Conservation (phyloP, 2,113 vertebrate genomes). For the Axis porcinus region DNA sequence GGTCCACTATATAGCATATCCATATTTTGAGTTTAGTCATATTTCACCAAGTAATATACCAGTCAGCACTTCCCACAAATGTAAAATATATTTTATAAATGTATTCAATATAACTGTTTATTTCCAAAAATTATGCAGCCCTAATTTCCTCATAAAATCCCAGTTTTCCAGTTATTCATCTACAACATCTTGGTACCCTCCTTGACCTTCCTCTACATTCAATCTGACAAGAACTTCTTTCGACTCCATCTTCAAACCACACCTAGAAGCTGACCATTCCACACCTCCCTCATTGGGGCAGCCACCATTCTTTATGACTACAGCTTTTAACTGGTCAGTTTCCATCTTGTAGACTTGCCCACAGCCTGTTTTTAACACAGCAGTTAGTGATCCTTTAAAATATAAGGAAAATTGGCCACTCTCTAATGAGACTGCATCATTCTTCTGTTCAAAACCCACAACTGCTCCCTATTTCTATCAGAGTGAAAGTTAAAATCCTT, state of each 20-base stretch:
- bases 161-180: not conserved
- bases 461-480: not conserved
- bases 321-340: not conserved
- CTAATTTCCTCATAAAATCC: not conserved
- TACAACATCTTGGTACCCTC: not conserved
- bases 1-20: not conserved
- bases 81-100: not conserved
- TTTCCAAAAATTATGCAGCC: not conserved
- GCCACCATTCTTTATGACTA: not conserved
- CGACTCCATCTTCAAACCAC: not conserved
- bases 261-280: not conserved
- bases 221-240: not conserved
- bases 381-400: not conserved
- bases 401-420: not conserved
- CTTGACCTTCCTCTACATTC: not conserved
- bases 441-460: not conserved
- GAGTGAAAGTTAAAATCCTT: not conserved
- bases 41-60: not conserved
- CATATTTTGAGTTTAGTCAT: not conserved
- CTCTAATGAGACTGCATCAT: not conserved
- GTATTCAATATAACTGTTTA: not conserved
- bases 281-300: not conserved
- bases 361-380: not conserved
- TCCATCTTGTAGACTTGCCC: not conserved
- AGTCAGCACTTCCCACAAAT: not conserved